Percentiles rank a stretch among this genome's conserved stretches.
phyloP scores from a whole-genome alignment of 2,797 vertebrate genomes.

The Syngnathus rostellatus region DNA sequence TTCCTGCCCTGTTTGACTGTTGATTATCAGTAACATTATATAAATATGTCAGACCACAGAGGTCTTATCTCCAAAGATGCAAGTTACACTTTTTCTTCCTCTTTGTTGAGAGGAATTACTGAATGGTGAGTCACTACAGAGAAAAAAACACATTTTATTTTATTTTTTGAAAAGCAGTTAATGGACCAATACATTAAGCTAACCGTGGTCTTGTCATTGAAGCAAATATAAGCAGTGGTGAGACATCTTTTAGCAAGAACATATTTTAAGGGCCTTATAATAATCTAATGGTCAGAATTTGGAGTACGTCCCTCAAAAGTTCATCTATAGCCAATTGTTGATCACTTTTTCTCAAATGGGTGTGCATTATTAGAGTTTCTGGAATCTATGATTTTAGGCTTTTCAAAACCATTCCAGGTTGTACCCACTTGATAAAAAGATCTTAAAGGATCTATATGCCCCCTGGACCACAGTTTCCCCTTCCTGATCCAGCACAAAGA shows the following conservation, averaged over 20 bases:
- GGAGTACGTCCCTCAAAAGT: no score
- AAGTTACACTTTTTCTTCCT: neutral
- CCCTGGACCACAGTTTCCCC: neutral
- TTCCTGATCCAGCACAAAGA: neutral
- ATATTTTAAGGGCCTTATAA: neutral
- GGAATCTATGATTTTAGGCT: no score
- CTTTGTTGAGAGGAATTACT: neutral
- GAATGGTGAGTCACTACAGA: neutral
- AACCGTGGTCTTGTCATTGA: neutral
- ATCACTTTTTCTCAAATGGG: no score
- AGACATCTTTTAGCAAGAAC: neutral
- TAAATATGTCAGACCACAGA: neutral
- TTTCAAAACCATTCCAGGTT: no score
- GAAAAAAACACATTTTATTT: no score
- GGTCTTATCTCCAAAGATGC: constrained; percentile 1
- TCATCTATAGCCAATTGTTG: neutral
- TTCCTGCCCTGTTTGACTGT: constrained; percentile 4
- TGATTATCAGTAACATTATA: constrained; percentile 2
- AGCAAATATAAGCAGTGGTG: neutral
- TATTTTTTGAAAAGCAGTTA: no score
- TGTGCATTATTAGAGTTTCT: no score
- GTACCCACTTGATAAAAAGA: no score
- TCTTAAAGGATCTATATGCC: neutral
- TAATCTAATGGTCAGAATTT: no score
- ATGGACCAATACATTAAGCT: neutral